phyloP scores from a whole-genome alignment of 2,888 invertebrate genomes.

The Gymnoscelis rufifasciata region DNA sequence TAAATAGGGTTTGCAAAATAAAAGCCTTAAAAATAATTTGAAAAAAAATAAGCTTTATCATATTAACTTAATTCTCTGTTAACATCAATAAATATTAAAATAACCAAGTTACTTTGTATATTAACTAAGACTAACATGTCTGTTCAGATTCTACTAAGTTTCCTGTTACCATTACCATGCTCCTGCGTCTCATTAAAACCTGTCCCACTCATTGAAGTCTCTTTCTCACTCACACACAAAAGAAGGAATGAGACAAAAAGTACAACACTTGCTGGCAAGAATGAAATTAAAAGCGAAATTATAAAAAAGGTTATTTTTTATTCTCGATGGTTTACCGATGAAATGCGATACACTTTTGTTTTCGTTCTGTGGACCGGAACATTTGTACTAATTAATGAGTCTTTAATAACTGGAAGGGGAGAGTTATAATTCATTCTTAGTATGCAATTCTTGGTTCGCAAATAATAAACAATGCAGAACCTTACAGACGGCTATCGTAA shows the following conservation, averaged over 20 bases:
- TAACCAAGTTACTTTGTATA: too few relatives aligned
- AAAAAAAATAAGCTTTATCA: too few relatives aligned
- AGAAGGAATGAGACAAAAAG: conserved; percentile 10
- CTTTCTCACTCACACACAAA: conserved; percentile 11
- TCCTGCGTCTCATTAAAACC: conserved; percentile 17
- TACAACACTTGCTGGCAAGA: conserved; percentile 13
- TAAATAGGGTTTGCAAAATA: too few relatives aligned
- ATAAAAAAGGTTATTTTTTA: not conserved
- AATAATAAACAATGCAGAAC: too few relatives aligned
- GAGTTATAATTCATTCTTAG: too few relatives aligned
- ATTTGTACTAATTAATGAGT: conserved; percentile 13
- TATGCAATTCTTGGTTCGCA: too few relatives aligned
- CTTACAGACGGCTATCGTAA: too few relatives aligned
- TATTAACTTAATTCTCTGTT: too few relatives aligned
- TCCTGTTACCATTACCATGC: conserved; percentile 6
- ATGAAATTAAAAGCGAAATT: conserved; percentile 17
- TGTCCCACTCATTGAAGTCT: conserved; percentile 13
- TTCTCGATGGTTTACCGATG: conserved; percentile 11
- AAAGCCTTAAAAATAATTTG: too few relatives aligned
- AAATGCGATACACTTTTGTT: conserved; percentile 15
- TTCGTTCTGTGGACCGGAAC: conserved; percentile 5
- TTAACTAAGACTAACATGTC: not conserved
- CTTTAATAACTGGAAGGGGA: too few relatives aligned
- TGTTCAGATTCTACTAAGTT: not conserved
- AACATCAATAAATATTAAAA: too few relatives aligned